Evolutionary conservation across 2,888 invertebrate genomes (phyloP), one percentile per base, ranked within the genome.

Genomic region (Brachyopa scutellaris): DNA sequence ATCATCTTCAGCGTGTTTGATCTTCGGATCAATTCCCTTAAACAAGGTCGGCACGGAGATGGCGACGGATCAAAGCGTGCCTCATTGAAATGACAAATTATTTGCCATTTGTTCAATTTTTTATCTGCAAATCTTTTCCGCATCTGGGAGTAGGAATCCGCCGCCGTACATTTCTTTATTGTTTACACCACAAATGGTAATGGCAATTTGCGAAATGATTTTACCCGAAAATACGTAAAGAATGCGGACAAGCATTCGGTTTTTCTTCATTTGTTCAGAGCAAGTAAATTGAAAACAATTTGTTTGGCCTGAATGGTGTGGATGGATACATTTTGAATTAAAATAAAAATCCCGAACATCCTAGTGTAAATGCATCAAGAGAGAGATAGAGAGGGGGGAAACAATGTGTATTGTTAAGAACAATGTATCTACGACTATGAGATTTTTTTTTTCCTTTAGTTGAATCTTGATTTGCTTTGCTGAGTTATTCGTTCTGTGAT

Each of bases 101-200:
- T 26, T 26, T 3, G 3, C 26, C n/a, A n/a, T n/a, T 61, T 70
- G 61, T n/a, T 49, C n/a, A 23, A 51, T 11, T 42, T 42, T 17
- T 0, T 55, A 36, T 21, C 36, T 40, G 11, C 38, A 15, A 21
- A 42, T 61, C 61, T 70, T 61, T 33, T 51, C 38, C 57, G 15
- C 23, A 57, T 33, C 38, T 57, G 19, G 42, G 42, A 7, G 8
- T 4, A 11, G 9, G 23, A 11, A n/a, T n/a, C n/a, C n/a, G n/a
- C n/a, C n/a, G n/a, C n/a, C n/a, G n/a, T 33, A 11, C 11, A 9
- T 42, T 45, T 61, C 23, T 36, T 36, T 47, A 47, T 36, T 62
- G 62, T 62, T 51, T 51, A 64, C 64, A 51, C 17, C 8, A 47
- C n/a, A n/a, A 45, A 61, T 45, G 26, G 33, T 7, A 36, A 62